Conservation (phyloP, 2,888 invertebrate species). For the Zelleria hepariella region DNA sequence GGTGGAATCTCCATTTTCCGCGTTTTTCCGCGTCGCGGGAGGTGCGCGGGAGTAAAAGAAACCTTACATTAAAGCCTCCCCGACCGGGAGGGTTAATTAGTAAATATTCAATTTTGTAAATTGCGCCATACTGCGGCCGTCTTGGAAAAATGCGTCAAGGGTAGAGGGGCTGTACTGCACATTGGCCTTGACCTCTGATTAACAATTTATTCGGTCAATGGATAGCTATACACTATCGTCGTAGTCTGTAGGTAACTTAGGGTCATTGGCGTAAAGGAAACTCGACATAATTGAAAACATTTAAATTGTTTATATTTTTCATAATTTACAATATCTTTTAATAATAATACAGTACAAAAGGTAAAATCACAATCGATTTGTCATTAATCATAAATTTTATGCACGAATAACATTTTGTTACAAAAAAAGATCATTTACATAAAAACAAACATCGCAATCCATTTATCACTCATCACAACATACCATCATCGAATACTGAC, state of each 20-base stretch:
- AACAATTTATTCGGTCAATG: not conserved
- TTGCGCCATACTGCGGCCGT: too few species aligned
- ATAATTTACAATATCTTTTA: slow-evolving; percentile 39
- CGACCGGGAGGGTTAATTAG: too few species aligned
- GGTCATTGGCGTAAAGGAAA: not conserved
- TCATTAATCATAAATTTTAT: slow-evolving; percentile 31
- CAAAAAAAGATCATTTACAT: not conserved
- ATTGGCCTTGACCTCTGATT: not conserved
- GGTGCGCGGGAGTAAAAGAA: too few species aligned
- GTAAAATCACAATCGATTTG: slow-evolving; percentile 40
- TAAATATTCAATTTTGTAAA: too few species aligned
- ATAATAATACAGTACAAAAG: slow-evolving; percentile 47
- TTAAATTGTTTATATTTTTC: slow-evolving; percentile 34
- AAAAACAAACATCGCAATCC: slow-evolving; percentile 10
- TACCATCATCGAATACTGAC: slow-evolving; percentile 60
- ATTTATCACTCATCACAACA: slow-evolving; percentile 46
- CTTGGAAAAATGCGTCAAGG: too few species aligned
- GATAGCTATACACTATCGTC: too few species aligned
- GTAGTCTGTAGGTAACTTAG: not conserved
- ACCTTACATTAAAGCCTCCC: too few species aligned
- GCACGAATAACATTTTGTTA: slow-evolving; percentile 32
- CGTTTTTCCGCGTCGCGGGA: too few species aligned
- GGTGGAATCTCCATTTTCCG: too few species aligned
- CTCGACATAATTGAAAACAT: slow-evolving; percentile 3
- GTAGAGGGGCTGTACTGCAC: too few species aligned